Evolutionary conservation across 2,888 invertebrate species (phyloP), one percentile per base, ranked within the genome.

Genomic region (Leptopilina drosophilae): DNA sequence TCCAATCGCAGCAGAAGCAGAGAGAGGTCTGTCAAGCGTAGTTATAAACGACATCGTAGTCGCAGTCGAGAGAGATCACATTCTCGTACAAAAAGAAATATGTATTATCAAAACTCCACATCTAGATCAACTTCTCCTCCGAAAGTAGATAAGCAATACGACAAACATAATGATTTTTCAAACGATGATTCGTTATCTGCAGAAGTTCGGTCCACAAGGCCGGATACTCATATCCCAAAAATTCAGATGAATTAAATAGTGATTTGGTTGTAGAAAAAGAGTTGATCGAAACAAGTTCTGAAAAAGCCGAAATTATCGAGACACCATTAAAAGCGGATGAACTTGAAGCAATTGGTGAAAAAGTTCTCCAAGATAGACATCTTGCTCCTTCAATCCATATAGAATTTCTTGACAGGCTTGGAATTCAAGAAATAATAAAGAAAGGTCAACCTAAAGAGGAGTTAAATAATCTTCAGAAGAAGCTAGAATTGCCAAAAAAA

Each of bases 381-480:
- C n/a, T 66, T 5, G 66, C 66, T n/a, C 26, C 66, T 40, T 5
- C 12, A 40, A 46, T 46, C 2, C 40, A 66, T 46, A 46, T 5
- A 15, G 66, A 66, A 46, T 66, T 66, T 42, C 42, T 66, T 40
- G 66, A 42, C n/a, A 7, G 66, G 40, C 62, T 62, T 9, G 62
- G 62, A 8, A 40, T 66, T 46, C 33, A 66, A 46, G 66, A 66
- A 33, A 66, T 66, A 5, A 66, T 66, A n/a, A 66, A 46, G 9
- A 66, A 11, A 66, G 66, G 66, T 7, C 11, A 40, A 15, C 66
- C 66, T 5, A 66, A 40, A 40, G 66, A 40, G 9, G 66, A 66
- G 5, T 8, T 7, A 5, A 66, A n/a, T 40, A 42, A 9, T 33
- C 62, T 66, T n/a, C 40, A 42, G 40, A 66, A 66, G 12, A 66